A percentile compares a stretch with the other conserved stretches of the same genome.
Conservation (phyloP, 2,888 invertebrate species). For the Tetranychus piercei region DNA sequence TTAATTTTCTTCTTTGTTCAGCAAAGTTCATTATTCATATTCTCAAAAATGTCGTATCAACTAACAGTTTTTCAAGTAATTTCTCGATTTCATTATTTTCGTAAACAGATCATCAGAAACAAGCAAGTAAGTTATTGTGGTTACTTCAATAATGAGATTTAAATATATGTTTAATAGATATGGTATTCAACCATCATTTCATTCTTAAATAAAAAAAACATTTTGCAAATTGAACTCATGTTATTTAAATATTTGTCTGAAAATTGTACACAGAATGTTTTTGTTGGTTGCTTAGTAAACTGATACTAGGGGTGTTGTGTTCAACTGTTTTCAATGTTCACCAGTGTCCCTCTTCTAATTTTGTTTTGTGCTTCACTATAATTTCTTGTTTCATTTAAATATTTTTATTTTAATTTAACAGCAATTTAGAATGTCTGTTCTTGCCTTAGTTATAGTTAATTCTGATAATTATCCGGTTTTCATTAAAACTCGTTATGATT, state of each 20-base stretch:
- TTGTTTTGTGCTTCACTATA: neutral
- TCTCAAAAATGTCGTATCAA: neutral
- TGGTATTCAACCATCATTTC: neutral
- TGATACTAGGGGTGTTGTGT: no score
- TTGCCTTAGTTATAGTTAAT: slow-evolving; percentile 20
- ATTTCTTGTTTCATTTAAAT: neutral
- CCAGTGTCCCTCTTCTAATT: neutral
- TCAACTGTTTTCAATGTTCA: no score
- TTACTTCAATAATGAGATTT: neutral
- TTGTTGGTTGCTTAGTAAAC: no score
- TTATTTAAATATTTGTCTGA: neutral
- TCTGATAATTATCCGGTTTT: slow-evolving; percentile 18
- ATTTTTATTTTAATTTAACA: neutral
- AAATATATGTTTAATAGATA: neutral
- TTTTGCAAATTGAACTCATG: neutral
- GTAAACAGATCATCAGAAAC: neutral
- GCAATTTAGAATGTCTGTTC: slow-evolving; percentile 17
- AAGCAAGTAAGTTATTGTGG: neutral
- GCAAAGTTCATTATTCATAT: no score
- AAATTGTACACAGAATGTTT: neutral
- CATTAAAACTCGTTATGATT: slow-evolving; percentile 15
- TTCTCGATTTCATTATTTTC: neutral
- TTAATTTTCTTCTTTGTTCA: no score
- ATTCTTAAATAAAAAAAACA: neutral
- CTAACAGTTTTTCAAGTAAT: neutral